phyloP scores from a whole-genome alignment of 1,140 invertebrate species.

The Drosophila tropicalis region DNA sequence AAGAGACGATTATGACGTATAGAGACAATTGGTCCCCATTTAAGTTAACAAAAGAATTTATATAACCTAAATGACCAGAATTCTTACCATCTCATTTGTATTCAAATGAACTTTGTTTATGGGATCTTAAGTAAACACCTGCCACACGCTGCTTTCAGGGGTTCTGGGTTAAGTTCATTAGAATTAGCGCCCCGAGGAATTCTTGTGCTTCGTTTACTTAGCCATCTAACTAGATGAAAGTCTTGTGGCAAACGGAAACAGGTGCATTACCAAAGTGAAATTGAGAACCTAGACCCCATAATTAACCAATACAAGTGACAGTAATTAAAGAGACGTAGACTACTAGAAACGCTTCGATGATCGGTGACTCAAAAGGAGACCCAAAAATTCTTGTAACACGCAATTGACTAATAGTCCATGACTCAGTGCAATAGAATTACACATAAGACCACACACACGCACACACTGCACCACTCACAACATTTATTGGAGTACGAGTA shows the following conservation, averaged over 20 bases:
- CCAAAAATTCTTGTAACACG: slow-evolving; percentile 47
- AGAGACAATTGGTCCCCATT: no score
- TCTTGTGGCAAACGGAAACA: slow-evolving; percentile 76
- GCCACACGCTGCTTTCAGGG: slow-evolving; percentile 54
- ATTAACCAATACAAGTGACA: slow-evolving; percentile 54
- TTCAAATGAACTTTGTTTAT: slow-evolving; percentile 38
- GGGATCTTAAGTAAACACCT: slow-evolving; percentile 55
- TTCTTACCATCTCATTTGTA: slow-evolving; percentile 12
- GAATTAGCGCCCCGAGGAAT: slow-evolving; percentile 54
- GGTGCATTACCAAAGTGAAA: slow-evolving; percentile 47
- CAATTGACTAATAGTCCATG: slow-evolving; percentile 70
- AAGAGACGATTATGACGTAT: no score
- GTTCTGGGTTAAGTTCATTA: slow-evolving; percentile 61
- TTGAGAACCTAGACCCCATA: slow-evolving; percentile 1
- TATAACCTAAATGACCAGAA: slow-evolving; percentile 44
- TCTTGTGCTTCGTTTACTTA: slow-evolving; percentile 11
- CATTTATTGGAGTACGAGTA: not conserved
- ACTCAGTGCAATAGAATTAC: slow-evolving; percentile 52
- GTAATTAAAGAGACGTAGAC: slow-evolving; percentile 47
- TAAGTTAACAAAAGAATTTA: slow-evolving; percentile 42
- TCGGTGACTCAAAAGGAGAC: slow-evolving; percentile 50
- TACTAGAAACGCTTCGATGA: slow-evolving; percentile 33
- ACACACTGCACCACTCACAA: not conserved
- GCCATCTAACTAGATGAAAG: slow-evolving; percentile 42
- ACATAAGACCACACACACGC: not conserved